Evolutionary conservation across 2,888 invertebrate species (phyloP).

Genomic region (Thalpophila matura): DNA sequence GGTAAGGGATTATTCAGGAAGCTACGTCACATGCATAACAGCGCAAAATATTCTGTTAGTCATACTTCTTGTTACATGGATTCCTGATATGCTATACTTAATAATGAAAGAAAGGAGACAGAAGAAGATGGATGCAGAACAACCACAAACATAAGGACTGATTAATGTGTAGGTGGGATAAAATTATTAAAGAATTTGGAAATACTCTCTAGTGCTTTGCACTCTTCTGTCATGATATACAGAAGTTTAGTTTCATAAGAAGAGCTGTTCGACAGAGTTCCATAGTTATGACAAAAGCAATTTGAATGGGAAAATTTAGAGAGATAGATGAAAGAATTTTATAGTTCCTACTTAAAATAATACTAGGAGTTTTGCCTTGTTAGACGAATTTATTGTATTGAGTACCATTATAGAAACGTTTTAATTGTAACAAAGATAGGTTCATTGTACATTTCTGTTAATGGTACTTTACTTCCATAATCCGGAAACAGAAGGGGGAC

Average conservation of each 20-base stretch:
- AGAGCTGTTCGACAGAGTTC: constrained; percentile 25
- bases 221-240: constrained; percentile 24
- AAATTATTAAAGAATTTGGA: constrained; percentile 46
- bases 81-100: constrained; percentile 89
- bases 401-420: constrained; percentile 1
- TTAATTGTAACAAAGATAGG: neutral
- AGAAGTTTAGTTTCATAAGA: constrained; percentile 37
- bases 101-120: constrained; percentile 76
- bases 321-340: constrained; percentile 1
- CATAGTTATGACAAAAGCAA: neutral
- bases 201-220: constrained; percentile 58
- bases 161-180: constrained; percentile 28
- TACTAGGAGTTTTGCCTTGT: neutral
- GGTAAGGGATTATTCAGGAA: constrained; percentile 92
- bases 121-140: constrained; percentile 68
- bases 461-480: neutral
- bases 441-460: no score
- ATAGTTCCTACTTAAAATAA: constrained; percentile 8
- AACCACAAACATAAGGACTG: constrained; percentile 68
- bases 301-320: neutral
- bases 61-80: constrained; percentile 90
- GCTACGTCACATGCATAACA: constrained; percentile 92
- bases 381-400: neutral
- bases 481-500: neutral
- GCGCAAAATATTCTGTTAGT: constrained; percentile 91